Evolutionary conservation across 2,888 invertebrate species (phyloP), one percentile per base, ranked within the genome.

Genomic region (Sepiola atlantica): DNA sequence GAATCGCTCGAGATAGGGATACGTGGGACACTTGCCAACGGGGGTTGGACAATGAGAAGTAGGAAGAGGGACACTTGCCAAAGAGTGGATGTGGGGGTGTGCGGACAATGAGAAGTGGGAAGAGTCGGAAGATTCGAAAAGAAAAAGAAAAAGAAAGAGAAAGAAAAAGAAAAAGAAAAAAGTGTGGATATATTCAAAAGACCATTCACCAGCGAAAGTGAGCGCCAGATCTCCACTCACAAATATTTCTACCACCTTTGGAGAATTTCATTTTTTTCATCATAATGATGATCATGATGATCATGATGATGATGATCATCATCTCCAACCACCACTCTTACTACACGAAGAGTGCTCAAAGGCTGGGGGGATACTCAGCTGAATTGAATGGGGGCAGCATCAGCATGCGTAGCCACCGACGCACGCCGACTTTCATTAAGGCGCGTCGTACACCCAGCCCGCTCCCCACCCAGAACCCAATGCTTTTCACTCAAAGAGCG

Each of bases 361-460:
- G 14, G 77, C n/a, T n/a, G 77, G 77, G 77, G 77, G 77, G 77
- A 77, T 77, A 77, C 12, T 45, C 45, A 45, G 45, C 45, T n/a
- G 77, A n/a, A 77, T 14, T 77, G 77, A 77, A 77, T 21, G 77
- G 77, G 45, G 77, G 77, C 77, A 77, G 77, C n/a, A n/a, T 77
- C 32, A 77, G 77, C 77, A 77, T 77, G 77, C 77, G 77, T 77
- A 77, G 77, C 77, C 77, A 77, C 77, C 77, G 77, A 77, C 77
- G 77, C 77, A 77, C 77, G n/a, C n/a, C 77, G n/a, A 77, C n/a
- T 77, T 77, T 77, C n/a, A 77, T 77, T n/a, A 77, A 77, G 18
- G 77, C 32, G 77, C 32, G 77, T 77, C 77, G 77, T n/a, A 16
- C 77, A 1, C 20, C n/a, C n/a, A 45, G 77, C 77, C 32, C 32